Evolutionary conservation across 2,888 invertebrate species (phyloP).

Genomic region (Lasioglossum morio): DNA sequence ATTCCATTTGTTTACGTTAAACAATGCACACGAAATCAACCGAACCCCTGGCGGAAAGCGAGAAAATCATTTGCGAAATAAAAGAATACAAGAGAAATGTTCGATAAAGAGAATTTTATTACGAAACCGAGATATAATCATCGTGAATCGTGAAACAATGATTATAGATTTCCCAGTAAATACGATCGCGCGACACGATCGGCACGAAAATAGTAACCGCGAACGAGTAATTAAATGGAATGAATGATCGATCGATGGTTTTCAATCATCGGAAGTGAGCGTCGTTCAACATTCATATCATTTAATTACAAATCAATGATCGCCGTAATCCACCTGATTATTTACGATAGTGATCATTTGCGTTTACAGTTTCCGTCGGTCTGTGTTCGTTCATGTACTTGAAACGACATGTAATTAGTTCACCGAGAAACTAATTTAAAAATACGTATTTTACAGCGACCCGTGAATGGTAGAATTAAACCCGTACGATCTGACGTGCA

Average conservation of each 20-base stretch:
- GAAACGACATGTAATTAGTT: not conserved
- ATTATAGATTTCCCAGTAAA: not conserved
- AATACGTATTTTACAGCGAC: not conserved
- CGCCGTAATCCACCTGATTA: conserved; percentile 10
- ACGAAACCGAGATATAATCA: too few relatives aligned
- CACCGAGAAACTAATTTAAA: not conserved
- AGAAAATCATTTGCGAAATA: not conserved
- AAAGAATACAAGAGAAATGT: not conserved
- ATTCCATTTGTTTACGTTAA: not conserved
- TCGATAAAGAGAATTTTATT: not conserved
- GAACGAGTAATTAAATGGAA: conserved; percentile 2
- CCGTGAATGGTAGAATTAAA: not conserved
- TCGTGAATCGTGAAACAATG: too few relatives aligned
- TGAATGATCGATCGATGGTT: conserved; percentile 2
- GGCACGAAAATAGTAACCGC: not conserved
- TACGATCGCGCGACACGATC: not conserved
- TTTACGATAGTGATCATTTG: not conserved
- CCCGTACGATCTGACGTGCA: too few relatives aligned
- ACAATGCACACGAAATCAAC: not conserved
- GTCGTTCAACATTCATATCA: conserved; percentile 3
- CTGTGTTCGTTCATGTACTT: not conserved
- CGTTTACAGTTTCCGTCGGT: not conserved
- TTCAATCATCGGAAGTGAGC: conserved; percentile 12
- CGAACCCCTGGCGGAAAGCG: too few relatives aligned
- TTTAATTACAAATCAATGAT: conserved; percentile 26